Base-by-base conservation (phyloP, 1,140 invertebrate genomes). In the Pteromalus puparum region DNA sequence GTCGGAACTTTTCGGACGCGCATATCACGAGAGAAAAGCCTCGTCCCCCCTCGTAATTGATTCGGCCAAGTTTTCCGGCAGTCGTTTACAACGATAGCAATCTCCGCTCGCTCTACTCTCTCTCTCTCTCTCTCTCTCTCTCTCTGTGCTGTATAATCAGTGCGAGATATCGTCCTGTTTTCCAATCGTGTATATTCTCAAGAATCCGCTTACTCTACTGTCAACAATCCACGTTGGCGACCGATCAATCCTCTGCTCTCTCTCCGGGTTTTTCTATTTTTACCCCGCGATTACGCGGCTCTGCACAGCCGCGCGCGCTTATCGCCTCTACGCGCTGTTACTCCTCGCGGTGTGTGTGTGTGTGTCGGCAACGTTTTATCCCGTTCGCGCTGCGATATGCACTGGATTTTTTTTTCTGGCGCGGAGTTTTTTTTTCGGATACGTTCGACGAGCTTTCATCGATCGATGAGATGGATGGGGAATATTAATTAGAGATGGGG, bases 201-300 rank as follows among this genome's bases (percentile, higher is more conserved):
- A 42, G 9, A 42, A 42, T 42, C 10, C 38, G 46, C 9, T 48
- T 48, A 48, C 9, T 48, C 13, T 10, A 10, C 46, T 53, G 48
- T 53, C 13, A 53, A 53, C 48, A 53, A 15, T 53, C 18, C 48
- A 53, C 48, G 48, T 9, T 42, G 6, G 6, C 48, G 72, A 26
- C 10, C 81, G 68, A 76, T 83, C 81, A 68, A 76, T 76, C 42
- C 28, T n/a, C 24, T n/a, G n/a, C n/a, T n/a, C n/a, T 24, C 15
- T 61, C 24, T 24, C 26, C 13, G 13, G n/a, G 26, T 12, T 26
- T 83, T 78, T 83, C 65, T 83, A 83, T 78, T 83, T 83, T 83
- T 83, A 83, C 82, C 74, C 74, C 82, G 42, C 82, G 82, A 83
- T 83, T 83, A 83, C 48, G 26, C 81, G 81, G 5, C 77, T 34